These are phyloP conservation scores for Alviniconcha strummeri DNA, from an alignment of 2,888 invertebrate genomes.

Conservation along the genomic window DNA sequence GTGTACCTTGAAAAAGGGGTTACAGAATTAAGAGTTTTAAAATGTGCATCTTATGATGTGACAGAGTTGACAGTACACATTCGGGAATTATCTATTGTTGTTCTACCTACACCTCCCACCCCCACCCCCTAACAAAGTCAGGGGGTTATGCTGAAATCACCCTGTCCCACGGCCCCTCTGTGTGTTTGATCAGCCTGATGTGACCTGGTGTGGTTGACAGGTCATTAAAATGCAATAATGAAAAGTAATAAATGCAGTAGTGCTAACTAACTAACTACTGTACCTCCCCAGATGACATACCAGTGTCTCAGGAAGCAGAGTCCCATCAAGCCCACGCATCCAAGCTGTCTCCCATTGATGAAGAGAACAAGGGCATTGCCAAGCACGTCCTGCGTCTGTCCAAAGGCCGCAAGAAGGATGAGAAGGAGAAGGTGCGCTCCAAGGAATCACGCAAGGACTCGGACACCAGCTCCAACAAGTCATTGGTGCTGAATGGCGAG, in stretches of 20 bases:
- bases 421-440: conserved; percentile 41
- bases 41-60: too few species aligned
- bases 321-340: background rate
- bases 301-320: conserved; percentile 9
- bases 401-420: conserved; percentile 42
- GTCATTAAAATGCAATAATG: background rate
- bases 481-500: conserved; percentile 48
- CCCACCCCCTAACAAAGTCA: too few species aligned
- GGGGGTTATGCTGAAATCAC: too few species aligned
- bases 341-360: conserved; percentile 37
- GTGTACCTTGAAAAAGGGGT: too few species aligned
- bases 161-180: too few species aligned
- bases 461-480: conserved; percentile 39
- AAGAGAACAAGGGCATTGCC: conserved; percentile 35
- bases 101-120: too few species aligned
- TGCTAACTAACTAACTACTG: background rate
- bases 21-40: too few species aligned
- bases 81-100: too few species aligned
- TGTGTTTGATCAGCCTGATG: too few species aligned
- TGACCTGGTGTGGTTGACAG: too few species aligned
- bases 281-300: conserved; percentile 29
- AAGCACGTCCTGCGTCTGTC: conserved; percentile 17
- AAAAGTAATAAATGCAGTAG: background rate
- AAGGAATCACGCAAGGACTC: conserved; percentile 46
- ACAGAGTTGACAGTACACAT: too few species aligned